Conservation (phyloP, 2,113 vertebrate species). For the Monopterus albus region DNA sequence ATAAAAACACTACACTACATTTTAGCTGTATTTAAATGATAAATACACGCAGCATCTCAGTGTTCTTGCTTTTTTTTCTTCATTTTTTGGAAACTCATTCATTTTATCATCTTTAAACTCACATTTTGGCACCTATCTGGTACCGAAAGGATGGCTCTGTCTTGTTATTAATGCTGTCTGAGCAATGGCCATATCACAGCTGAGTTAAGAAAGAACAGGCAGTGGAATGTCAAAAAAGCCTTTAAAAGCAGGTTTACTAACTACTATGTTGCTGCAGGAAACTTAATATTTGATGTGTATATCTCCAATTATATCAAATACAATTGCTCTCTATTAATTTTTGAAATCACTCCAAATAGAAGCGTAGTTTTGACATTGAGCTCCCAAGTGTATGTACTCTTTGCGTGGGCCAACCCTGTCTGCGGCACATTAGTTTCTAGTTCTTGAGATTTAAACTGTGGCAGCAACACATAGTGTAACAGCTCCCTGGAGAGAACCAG, state of each 20-base stretch:
- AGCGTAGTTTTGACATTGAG: constrained; percentile 21
- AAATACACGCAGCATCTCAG: constrained; percentile 27
- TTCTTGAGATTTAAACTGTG: constrained; percentile 73
- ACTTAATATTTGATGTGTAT: constrained; percentile 38
- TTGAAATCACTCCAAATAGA: constrained; percentile 31
- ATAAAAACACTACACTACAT: constrained; percentile 24
- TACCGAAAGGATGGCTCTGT: constrained; percentile 5
- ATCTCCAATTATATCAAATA: constrained; percentile 1
- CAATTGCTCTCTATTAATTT: constrained; percentile 19
- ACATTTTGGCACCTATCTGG: constrained; percentile 6
- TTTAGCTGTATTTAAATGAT: constrained; percentile 31
- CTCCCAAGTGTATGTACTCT: constrained; percentile 62
- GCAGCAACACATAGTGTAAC: constrained; percentile 72
- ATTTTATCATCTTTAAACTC: not conserved
- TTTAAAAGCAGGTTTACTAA: constrained; percentile 3
- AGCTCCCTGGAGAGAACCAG: constrained; percentile 70
- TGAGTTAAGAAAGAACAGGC: constrained; percentile 17
- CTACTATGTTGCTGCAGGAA: not conserved
- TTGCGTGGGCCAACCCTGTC: constrained; percentile 51
- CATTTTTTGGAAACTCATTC: no score
- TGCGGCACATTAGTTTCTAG: constrained; percentile 60
- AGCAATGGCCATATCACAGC: constrained; percentile 16
- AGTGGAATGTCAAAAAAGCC: not conserved
- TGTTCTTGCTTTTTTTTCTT: no score
- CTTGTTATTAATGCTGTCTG: constrained; percentile 32